A percentile compares a stretch with the other conserved stretches of the same genome.
These are phyloP conservation scores for Chaenodraco wilsoni DNA, from an alignment of 2,797 vertebrate species.

Conservation along the genomic window DNA sequence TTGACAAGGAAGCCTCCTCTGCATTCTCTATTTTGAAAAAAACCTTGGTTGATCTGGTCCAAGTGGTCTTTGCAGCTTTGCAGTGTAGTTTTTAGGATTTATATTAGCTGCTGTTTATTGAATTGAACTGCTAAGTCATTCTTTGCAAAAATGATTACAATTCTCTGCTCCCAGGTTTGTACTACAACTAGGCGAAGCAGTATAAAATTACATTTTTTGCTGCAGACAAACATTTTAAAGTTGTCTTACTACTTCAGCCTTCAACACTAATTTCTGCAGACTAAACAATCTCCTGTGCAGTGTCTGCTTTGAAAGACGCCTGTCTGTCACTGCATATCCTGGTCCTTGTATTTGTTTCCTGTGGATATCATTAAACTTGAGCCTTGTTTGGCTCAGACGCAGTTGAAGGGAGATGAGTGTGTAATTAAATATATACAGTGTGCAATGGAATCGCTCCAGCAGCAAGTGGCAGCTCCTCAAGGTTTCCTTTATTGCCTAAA, in stretches of 20 bases:
- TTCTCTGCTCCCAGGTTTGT: background rate
- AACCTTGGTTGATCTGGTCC: too few relatives aligned
- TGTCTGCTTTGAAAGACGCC: slow-evolving; percentile 1
- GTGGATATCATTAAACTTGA: slow-evolving; percentile 63
- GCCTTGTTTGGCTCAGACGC: slow-evolving; percentile 35
- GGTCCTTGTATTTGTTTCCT: slow-evolving; percentile 34
- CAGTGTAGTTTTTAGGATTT: too few relatives aligned
- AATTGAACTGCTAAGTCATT: background rate
- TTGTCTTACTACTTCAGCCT: background rate
- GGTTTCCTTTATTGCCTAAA: background rate
- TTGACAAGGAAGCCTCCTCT: too few relatives aligned
- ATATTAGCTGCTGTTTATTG: background rate
- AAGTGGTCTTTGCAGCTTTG: too few relatives aligned
- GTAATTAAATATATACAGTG: slow-evolving; percentile 63
- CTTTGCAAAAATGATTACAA: background rate
- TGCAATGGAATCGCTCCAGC: slow-evolving; percentile 39
- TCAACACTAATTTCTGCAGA: background rate
- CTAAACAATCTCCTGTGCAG: background rate
- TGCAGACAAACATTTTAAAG: background rate
- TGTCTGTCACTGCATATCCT: background rate
- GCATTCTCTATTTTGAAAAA: too few relatives aligned
- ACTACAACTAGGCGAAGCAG: background rate
- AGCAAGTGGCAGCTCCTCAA: slow-evolving; percentile 20
- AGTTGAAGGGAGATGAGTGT: slow-evolving; percentile 42
- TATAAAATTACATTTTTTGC: background rate